Conservation (phyloP, 2,113 vertebrate genomes). For the Hydrolagus affinis region DNA sequence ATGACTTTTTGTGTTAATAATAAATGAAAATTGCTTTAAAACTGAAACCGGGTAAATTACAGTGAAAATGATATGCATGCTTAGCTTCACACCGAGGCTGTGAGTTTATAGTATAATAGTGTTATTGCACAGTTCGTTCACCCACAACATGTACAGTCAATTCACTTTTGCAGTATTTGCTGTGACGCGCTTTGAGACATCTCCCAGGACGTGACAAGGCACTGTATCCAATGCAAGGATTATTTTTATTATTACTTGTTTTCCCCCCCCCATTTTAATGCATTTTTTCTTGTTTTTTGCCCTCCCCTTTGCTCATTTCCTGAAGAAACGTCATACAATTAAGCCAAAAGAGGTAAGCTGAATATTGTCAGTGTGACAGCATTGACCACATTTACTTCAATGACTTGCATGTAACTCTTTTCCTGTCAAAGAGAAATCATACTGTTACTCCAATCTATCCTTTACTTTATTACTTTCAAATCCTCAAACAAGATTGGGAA, state of each 20-base stretch:
- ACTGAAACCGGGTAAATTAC: too few species aligned
- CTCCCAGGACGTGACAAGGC: too few species aligned
- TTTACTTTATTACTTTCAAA: background rate
- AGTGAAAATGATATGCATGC: too few species aligned
- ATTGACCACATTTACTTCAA: background rate
- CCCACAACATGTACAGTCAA: too few species aligned
- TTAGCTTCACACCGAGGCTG: too few species aligned
- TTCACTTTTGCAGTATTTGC: too few species aligned
- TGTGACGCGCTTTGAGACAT: too few species aligned
- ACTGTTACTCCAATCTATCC: background rate
- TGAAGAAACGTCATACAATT: background rate
- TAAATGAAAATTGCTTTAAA: too few species aligned
- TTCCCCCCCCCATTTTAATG: background rate
- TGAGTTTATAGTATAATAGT: too few species aligned
- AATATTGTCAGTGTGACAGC: background rate
- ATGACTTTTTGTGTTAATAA: too few species aligned
- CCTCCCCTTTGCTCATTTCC: background rate
- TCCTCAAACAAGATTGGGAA: background rate
- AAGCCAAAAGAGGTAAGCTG: background rate
- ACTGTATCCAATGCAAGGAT: too few species aligned
- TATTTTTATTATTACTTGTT: background rate
- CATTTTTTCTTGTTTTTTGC: background rate
- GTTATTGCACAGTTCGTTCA: too few species aligned
- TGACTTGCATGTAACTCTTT: background rate
- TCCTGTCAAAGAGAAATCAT: background rate